Base-by-base conservation (phyloP, 2,113 vertebrate species). In the Perognathus longimembris region DNA sequence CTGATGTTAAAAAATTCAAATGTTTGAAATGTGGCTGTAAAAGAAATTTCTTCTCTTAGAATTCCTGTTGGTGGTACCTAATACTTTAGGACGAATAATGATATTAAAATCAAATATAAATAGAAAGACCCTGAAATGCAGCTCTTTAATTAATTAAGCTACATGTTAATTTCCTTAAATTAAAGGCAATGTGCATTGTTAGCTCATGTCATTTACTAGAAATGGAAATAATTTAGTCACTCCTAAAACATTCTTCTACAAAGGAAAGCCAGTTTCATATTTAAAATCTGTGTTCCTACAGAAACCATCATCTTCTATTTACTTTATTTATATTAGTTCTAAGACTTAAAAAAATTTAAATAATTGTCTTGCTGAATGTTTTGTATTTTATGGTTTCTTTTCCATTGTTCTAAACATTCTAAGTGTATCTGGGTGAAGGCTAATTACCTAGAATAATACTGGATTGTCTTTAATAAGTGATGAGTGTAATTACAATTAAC, bases 401-500 rank as follows among this genome's bases (percentile, higher is more conserved):
- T 50, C 45, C 30, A 28, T 30, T 90, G 10, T 79, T 87, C 9
- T 83, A 84, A 85, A 3, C 57, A 70, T 78, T 74, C 50, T n/a
- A 69, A 32, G 5, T 75, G 63, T 71, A 94, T 9, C 11, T 24
- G 86, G 34, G 4, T 4, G 45, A 90, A 79, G 24, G 38, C 80
- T 75, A 86, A 95, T 88, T 83, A 61, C 6, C 94, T 32, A 67
- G 32, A 82, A 54, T 79, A 94, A 10, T 15, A 50, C 17, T 83
- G 61, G 12, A 86, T 86, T 70, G 22, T 71, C 57, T 92, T 93
- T 80, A 71, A 59, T 24, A 69, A 74, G 6, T 85, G 7, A 36
- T 63, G 88, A 90, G 69, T 61, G n/a, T 5, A 88, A 83, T 61
- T 83, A 83, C 6, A 94, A 90, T 87, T 63, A 92, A 81, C 45